Base-by-base conservation (phyloP, 2,888 invertebrate genomes). In the Bugula neritina region DNA sequence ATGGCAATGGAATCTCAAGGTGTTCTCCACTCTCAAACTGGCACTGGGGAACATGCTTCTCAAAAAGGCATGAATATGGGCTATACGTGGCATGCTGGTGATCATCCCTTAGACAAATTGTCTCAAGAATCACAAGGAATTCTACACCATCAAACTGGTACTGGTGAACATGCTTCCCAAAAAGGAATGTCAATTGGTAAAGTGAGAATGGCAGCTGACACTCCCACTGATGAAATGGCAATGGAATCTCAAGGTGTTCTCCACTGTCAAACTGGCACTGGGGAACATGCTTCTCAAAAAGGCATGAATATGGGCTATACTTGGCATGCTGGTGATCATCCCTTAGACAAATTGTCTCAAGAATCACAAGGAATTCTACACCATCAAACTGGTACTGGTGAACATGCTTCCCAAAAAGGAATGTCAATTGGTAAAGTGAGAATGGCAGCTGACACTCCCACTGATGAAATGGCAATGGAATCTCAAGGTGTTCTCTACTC, bases 51-150 rank as follows among this genome's bases (percentile, higher is more conserved):
- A 5, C 25, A 5, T 5, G 57, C 57, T 13, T 57, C 57, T 13
- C 57, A 57, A 57, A 57, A 57, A 57, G 57, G 57, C 13, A 57
- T 57, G 57, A 57, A 57, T 57, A 57, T 57, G 5, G 57, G 57
- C 5, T n/a, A 57, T 5, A 3, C 57, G 3, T n/a, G 57, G 25
- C 57, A 13, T 13, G 57, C 57, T n/a, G 57, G n/a, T 13, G 57
- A 57, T 57, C n/a, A 57, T n/a, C 13, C 10, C 57, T n/a, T 57
- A 13, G 23, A 10, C 5, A 3, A 10, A 5, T n/a, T 57, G 57
- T 5, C 57, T n/a, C 5, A 5, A 5, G 57, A 57, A 10, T 57
- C 57, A 23, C 57, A 57, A 57, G 57, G 57, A n/a, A n/a, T 57
- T 5, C 57, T 57, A 5, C 57, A 57, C 25, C 57, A 17, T n/a